Base-by-base conservation (phyloP, 2,888 invertebrate species). In the Coleophora flavipennella region DNA sequence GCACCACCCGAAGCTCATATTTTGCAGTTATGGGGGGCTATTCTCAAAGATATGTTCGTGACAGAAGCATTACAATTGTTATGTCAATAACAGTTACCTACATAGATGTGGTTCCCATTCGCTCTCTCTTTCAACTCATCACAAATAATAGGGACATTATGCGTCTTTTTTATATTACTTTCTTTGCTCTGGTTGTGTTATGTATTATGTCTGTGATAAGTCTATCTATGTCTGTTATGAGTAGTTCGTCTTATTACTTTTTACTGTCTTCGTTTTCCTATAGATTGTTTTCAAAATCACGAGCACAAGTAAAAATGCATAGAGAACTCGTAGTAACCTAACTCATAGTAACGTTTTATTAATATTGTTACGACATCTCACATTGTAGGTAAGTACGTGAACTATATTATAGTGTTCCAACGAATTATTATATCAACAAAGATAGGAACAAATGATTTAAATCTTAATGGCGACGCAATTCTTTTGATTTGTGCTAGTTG, bases 401-500 rank as follows among this genome's bases (percentile, higher is more conserved):
- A n/a, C n/a, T n/a, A n/a, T n/a, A n/a, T n/a, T 33, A 11, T 11
- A 9, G 12, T 33, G 33, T 11, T 11, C n/a, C 28, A n/a, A n/a
- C 31, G 39, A 20, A 20, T 6, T 4, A 20, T 20, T 4, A 20
- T 63, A 66, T 75, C 71, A 69, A 71, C 59, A 57, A 51, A 59
- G 48, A 41, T 49, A 59, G 54, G 62, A 68, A 66, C 59, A 50
- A 59, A 66, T 61, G 61, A 64, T 64, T 62, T 62, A 48, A 59
- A 57, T 57, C 53, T 58, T 66, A 67, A 67, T 64, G 60, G 53
- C 54, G 55, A 67, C 67, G 67, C 71, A 73, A 69, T 68, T 64
- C 55, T 68, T 51, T 67, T 67, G 69, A 76, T 74, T 72, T 64
- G 62, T 59, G 65, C 74, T 73, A 76, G 75, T 75, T 68, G 64